Conservation (phyloP, 2,888 invertebrate genomes). For the Lithophane leautieri region DNA sequence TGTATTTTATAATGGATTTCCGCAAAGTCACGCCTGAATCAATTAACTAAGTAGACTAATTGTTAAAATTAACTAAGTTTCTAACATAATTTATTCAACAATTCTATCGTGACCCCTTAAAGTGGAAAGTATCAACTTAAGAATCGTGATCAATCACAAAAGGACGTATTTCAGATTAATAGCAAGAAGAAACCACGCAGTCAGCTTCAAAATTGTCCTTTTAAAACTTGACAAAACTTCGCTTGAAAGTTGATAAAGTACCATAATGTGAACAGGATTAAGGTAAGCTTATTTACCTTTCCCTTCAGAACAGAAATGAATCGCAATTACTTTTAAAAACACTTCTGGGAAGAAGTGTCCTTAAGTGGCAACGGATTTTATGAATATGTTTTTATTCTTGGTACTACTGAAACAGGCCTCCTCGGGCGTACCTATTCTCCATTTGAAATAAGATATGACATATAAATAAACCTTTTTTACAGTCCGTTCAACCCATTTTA, state of each 20-base stretch:
- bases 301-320: constrained; percentile 29
- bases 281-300: constrained; percentile 34
- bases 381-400: neutral
- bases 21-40: too few species aligned
- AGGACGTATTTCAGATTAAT: constrained; percentile 34
- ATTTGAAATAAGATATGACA: too few species aligned
- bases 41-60: neutral
- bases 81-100: neutral
- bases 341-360: neutral
- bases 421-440: too few species aligned
- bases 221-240: constrained; percentile 38
- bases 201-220: constrained; percentile 47
- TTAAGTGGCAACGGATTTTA: neutral
- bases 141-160: constrained; percentile 49
- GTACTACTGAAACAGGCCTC: too few species aligned
- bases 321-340: constrained; percentile 27
- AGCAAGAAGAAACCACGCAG: constrained; percentile 30
- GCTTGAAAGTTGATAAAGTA: constrained; percentile 50
- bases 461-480: too few species aligned
- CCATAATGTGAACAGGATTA: constrained; percentile 36
- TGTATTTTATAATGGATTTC: too few species aligned
- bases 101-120: neutral
- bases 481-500: too few species aligned
- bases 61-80: neutral
- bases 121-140: neutral